Percentiles rank a stretch among this genome's conserved stretches.
Evolutionary conservation across 2,797 vertebrate genomes (phyloP).

Genomic region (Psittacula echo): DNA sequence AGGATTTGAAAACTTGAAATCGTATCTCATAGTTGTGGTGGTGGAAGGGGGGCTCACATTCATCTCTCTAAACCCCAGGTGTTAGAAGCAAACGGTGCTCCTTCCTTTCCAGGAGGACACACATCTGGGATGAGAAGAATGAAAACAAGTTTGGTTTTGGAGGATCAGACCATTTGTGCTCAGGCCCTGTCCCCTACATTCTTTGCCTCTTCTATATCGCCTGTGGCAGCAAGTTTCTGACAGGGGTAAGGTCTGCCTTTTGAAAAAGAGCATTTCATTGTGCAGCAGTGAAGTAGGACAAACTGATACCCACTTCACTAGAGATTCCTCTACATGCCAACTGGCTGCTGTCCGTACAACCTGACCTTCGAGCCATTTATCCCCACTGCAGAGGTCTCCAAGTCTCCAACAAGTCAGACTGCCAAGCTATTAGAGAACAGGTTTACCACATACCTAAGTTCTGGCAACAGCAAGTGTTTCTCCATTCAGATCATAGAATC

Average conservation of each 20-base stretch:
- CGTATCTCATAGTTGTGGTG: background rate
- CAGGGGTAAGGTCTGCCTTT: background rate
- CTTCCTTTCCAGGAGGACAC: background rate
- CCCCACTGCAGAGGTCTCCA: background rate
- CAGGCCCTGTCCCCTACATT: background rate
- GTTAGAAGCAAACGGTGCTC: background rate
- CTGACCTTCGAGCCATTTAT: background rate
- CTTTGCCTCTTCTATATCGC: background rate
- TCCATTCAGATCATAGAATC: background rate
- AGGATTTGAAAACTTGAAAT: background rate
- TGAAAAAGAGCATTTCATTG: background rate
- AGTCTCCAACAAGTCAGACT: background rate
- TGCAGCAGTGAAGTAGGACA: background rate
- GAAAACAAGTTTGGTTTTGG: background rate
- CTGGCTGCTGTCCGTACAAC: background rate
- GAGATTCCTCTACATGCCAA: background rate
- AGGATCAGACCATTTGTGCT: background rate
- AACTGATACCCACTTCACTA: rapidly evolving
- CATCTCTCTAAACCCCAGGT: background rate
- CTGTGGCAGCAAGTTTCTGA: background rate
- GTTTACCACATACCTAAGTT: background rate
- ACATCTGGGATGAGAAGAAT: background rate
- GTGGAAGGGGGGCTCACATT: background rate
- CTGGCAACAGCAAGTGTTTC: background rate
- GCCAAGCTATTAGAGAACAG: background rate